Percentiles rank a stretch among this genome's conserved stretches.
Evolutionary conservation across 2,113 vertebrate species (phyloP).

Genomic region (Glaucidium brasilianum): DNA sequence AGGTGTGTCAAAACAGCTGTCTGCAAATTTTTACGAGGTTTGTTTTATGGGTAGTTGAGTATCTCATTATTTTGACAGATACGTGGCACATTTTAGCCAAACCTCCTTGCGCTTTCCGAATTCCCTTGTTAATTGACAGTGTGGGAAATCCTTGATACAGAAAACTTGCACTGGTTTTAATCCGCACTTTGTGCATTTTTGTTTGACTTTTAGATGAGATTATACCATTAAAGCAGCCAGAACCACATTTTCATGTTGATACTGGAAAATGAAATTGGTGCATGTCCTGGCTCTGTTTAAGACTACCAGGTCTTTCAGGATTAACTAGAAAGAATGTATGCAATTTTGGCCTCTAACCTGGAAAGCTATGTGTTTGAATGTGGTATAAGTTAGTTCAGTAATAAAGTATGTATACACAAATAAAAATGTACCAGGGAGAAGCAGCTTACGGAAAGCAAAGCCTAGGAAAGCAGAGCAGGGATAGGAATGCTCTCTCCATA

Average conservation of each 20-base stretch:
- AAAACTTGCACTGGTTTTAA: not conserved
- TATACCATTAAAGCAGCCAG: not conserved
- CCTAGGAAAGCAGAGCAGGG: not conserved
- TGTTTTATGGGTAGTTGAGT: not conserved
- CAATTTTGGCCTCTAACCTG: not conserved
- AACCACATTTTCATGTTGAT: not conserved
- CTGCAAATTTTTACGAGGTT: not conserved
- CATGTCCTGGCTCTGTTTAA: not conserved
- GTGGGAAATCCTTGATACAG: not conserved
- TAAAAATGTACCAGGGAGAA: not conserved
- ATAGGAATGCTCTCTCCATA: not conserved
- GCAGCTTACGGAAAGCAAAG: not conserved
- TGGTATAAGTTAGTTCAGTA: not conserved
- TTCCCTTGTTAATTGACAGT: not conserved
- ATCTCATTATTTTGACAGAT: not conserved
- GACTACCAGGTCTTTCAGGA: not conserved
- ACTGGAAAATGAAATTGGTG: not conserved
- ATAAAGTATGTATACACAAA: not conserved
- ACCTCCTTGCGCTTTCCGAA: not conserved
- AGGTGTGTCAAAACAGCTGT: not conserved
- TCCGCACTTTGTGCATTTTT: not conserved
- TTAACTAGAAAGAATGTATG: not conserved
- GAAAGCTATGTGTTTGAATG: not conserved
- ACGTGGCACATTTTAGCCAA: not conserved
- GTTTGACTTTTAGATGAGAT: not conserved